Evolutionary conservation across 2,113 vertebrate genomes (phyloP).

Genomic region (Prunella fulvescens): DNA sequence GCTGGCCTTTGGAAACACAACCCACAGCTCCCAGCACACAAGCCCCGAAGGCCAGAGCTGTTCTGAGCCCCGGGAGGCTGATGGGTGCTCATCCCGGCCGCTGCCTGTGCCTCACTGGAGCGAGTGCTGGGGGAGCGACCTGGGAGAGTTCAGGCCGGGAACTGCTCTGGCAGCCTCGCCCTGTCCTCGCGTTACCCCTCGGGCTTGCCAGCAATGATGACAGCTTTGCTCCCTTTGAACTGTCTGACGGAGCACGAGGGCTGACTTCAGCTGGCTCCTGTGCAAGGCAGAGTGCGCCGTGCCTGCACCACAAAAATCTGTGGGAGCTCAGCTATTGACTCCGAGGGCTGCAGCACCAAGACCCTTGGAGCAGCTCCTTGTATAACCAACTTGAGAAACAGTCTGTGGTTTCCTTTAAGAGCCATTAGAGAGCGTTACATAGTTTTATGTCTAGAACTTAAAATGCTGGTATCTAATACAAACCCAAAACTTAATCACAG

Average conservation of each 20-base stretch:
- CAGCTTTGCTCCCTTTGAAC: conserved; percentile 44
- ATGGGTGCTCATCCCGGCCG: accelerated
- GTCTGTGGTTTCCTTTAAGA: conserved; percentile 52
- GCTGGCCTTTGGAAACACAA: background rate
- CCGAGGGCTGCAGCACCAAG: background rate
- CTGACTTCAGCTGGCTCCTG: conserved; percentile 32
- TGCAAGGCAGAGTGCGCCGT: background rate
- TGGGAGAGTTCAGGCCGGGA: conserved; percentile 34
- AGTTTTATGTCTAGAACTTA: conserved; percentile 43
- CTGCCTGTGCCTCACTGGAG: background rate
- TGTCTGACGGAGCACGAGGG: background rate
- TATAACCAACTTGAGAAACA: background rate
- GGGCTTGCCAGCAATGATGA: conserved; percentile 26
- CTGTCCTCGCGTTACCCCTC: conserved; percentile 34
- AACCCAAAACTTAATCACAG: background rate
- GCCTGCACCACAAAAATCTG: conserved; percentile 6
- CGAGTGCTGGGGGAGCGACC: background rate
- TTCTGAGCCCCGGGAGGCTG: background rate
- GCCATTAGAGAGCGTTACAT: conserved; percentile 17
- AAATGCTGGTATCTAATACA: background rate
- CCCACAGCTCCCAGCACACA: background rate
- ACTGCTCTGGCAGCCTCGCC: conserved; percentile 10
- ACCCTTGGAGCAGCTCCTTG: background rate
- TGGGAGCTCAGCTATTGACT: background rate
- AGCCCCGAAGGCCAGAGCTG: accelerated